Evolutionary conservation across 2,113 vertebrate species (phyloP), one percentile per base, ranked within the genome.

Genomic region (Neotoma lepida): DNA sequence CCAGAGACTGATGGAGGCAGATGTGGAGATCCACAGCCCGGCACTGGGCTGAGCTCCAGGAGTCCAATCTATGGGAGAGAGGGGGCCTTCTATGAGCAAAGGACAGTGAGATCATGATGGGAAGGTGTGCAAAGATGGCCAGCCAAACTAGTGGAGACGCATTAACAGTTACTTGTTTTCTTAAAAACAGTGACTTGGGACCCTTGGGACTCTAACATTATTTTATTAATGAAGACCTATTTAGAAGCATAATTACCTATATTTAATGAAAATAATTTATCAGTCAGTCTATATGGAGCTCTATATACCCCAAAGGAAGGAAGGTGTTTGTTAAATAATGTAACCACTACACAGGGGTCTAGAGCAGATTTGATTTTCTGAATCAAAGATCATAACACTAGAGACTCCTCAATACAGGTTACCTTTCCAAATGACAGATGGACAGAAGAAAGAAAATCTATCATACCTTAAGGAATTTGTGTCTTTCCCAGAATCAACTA

Each of bases 211-310:
- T 84, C 35, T 94, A 68, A n/a, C 41, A 85, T 81, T 70, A 8
- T 94, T 94, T 94, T 88, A 91, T 80, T 95, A 94, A 46, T 71
- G 10, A 70, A 77, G 73, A 54, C 15, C 64, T 91, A 20, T 22
- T 93, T 91, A 93, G 90, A 93, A 22, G 24, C 6, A 90, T 70
- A 10, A 90, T 28, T 41, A 18, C 39, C 0, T 2, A 2, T 90
- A 90, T 92, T 89, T 89, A 88, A 95, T 87, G 81, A 97, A 96
- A 96, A 64, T 17, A 7, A 63, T 95, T 30, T 18, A 61, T 82
- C 94, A 97, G 9, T 51, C 15, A 28, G 6, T 85, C 78, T 86
- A 14, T 22, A 68, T 91, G 22, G 56, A 18, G 12, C 4, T 86
- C 28, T 56, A 22, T 35, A 76, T 39, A 66, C 9, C 3, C 8